Conservation (phyloP, 2,113 vertebrate genomes). For the Prunella himalayana region DNA sequence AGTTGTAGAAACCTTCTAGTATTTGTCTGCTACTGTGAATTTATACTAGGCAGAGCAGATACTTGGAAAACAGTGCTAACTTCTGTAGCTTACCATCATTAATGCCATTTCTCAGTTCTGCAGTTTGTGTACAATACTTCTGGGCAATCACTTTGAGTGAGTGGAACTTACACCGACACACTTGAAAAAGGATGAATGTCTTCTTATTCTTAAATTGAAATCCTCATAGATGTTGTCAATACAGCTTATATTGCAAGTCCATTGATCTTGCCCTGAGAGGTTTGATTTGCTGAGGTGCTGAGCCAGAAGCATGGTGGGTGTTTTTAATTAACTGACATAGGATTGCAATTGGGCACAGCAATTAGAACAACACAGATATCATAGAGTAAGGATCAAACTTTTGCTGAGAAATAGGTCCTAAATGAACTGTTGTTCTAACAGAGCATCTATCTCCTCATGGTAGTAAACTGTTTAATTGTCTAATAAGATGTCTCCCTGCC, state of each 20-base stretch:
- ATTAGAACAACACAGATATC: background rate
- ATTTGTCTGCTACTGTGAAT: background rate
- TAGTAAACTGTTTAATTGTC: background rate
- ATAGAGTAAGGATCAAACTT: background rate
- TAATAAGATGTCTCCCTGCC: background rate
- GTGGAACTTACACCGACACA: background rate
- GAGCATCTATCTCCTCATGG: background rate
- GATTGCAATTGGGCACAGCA: background rate
- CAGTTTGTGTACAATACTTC: background rate
- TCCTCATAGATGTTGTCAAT: background rate
- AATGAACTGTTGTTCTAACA: background rate
- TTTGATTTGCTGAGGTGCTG: background rate
- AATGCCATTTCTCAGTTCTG: background rate
- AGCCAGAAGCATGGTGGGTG: background rate
- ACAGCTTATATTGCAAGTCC: background rate
- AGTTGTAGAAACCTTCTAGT: accelerated
- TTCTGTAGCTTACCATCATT: background rate
- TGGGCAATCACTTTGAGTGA: background rate
- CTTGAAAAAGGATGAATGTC: background rate
- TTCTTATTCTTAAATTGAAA: background rate
- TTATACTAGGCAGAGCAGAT: background rate
- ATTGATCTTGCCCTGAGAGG: background rate
- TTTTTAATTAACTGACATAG: background rate
- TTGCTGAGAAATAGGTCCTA: background rate
- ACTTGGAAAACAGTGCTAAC: background rate